Conservation (phyloP, 2,113 vertebrate genomes). For the Saguinus midas region DNA sequence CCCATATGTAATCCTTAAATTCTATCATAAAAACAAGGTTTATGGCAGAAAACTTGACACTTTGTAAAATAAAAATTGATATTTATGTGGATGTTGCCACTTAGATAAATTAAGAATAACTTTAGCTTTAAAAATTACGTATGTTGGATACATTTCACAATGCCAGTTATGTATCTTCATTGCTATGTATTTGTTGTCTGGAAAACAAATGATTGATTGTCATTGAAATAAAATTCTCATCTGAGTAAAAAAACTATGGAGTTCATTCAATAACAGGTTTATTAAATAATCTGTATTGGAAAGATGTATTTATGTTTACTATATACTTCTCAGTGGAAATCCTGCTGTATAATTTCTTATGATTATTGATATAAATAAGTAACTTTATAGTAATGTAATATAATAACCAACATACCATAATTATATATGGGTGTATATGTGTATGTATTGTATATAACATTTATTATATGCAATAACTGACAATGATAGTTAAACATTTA, state of each 20-base stretch:
- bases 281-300: background rate
- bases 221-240: background rate
- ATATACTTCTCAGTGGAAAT: background rate
- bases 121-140: no score
- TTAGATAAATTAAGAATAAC: background rate
- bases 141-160: background rate
- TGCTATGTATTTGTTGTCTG: background rate
- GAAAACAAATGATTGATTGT: background rate
- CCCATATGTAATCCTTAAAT: background rate
- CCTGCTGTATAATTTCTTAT: background rate
- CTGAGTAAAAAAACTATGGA: background rate
- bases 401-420: background rate
- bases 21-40: background rate
- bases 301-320: background rate
- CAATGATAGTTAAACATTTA: background rate
- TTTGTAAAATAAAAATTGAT: background rate
- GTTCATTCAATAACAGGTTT: background rate
- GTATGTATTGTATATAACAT: background rate
- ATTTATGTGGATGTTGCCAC: background rate
- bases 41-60: background rate
- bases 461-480: background rate
- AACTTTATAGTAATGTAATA: background rate
- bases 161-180: background rate
- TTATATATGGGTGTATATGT: background rate
- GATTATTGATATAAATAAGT: background rate